Evolutionary conservation across 2,797 vertebrate genomes (phyloP), one percentile per base, ranked within the genome.

Genomic region (Buceros bicornis): DNA sequence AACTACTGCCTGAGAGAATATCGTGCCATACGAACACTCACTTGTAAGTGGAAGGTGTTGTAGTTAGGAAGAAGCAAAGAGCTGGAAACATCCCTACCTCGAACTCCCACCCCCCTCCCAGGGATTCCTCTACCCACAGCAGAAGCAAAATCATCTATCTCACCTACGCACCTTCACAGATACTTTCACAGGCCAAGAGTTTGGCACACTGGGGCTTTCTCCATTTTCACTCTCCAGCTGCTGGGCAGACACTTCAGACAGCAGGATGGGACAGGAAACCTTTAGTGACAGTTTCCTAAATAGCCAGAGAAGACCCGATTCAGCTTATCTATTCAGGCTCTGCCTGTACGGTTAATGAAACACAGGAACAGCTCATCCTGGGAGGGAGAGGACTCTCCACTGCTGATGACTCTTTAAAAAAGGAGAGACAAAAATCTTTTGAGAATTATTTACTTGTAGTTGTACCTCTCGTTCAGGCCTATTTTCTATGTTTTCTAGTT

Each of bases 361-460:
- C 47, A 70, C 48, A 51, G 40, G 51, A 85, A 47, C 8, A 70
- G 43, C 61, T 83, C 20, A 0, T 74, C 77, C 74, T 42, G 21
- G 24, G 51, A 89, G 47, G 43, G 4, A 82, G 43, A 79, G 42
- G 20, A 69, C 65, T 82, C 73, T 84, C 61, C 54, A 45, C 24
- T 4, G 3, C 64, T 85, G 53, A 90, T 57, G 61, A 50, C 42
- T 64, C 57, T 45, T 61, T 67, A 4, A 61, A 81, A 88, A 2
- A 33, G 19, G 31, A 73, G 48, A 88, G 51, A 82, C 5, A 82
- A 89, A 91, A 95, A 48, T 50, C 60, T 78, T 57, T 67, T 73
- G 48, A 82, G 37, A 81, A 74, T 47, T 54, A 54, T 65, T 81
- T 83, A 50, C 54, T 83, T 69, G 18, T 50, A 74, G 25, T 16